A percentile compares a stretch with the other conserved stretches of the same genome.
Conservation (phyloP, 2,888 invertebrate genomes). For the Neria commutata region DNA sequence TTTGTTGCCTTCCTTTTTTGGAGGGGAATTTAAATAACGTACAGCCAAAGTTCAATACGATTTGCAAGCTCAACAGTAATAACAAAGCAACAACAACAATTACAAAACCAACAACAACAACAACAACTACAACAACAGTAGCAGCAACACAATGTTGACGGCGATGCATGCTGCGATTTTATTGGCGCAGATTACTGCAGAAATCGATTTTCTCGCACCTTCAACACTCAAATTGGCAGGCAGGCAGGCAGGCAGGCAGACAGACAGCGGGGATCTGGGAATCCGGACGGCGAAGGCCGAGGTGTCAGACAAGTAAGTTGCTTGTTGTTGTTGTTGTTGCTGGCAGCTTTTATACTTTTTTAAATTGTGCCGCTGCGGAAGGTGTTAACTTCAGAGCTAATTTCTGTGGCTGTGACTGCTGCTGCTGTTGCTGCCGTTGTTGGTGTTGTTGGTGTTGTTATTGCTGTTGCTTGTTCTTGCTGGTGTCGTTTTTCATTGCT, state of each 20-base stretch:
- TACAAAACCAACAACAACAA: not conserved
- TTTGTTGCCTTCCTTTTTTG: not conserved
- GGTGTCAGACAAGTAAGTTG: too few relatives aligned
- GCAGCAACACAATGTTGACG: not conserved
- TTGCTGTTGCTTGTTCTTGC: conserved; percentile 10
- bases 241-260: too few relatives aligned
- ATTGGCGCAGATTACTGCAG: not conserved
- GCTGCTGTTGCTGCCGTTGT: conserved; percentile 19
- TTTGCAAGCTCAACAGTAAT: not conserved
- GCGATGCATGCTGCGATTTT: not conserved
- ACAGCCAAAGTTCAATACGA: not conserved
- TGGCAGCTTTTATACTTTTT: not conserved
- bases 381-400: conserved; percentile 2
- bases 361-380: not conserved
- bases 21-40: not conserved
- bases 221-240: not conserved
- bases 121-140: not conserved
- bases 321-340: not conserved
- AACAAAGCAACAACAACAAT: not conserved
- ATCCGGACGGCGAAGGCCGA: too few relatives aligned
- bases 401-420: conserved; percentile 4
- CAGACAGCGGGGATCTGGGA: not conserved
- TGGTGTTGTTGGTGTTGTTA: too few relatives aligned
- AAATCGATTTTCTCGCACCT: conserved; percentile 2
- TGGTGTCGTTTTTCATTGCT: conserved; percentile 17